Percentiles rank a stretch among this genome's conserved stretches.
Evolutionary conservation across 2,888 invertebrate genomes (phyloP).

Genomic region (Globia sparganii): DNA sequence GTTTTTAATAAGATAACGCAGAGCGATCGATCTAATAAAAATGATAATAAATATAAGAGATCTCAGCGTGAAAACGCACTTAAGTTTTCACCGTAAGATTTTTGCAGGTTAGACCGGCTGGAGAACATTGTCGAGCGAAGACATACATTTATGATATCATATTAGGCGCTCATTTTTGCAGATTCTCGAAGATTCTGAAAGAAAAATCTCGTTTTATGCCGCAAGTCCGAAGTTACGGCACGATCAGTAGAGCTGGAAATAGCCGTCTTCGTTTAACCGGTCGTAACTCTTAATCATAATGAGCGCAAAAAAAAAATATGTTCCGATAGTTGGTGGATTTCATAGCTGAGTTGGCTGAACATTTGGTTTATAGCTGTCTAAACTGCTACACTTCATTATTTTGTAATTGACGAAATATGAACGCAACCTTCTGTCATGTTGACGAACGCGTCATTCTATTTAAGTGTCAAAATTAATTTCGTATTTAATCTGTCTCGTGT

Average conservation of each 20-base stretch:
- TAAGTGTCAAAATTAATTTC: background rate
- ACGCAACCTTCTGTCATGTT: background rate
- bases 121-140: background rate
- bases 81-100: background rate
- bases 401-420: background rate
- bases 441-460: background rate
- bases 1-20: background rate
- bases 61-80: background rate
- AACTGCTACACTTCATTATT: background rate
- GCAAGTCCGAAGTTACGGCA: conserved; percentile 5
- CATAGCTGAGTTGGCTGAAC: conserved; percentile 4
- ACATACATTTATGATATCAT: background rate
- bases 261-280: conserved; percentile 10
- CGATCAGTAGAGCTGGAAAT: conserved; percentile 10
- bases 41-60: background rate
- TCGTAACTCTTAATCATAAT: conserved; percentile 35
- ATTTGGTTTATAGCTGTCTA: background rate
- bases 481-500: background rate
- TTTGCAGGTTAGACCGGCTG: background rate
- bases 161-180: background rate
- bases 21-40: background rate
- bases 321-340: conserved; percentile 6
- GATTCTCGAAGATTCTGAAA: conserved; percentile 16
- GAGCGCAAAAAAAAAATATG: conserved; percentile 38
- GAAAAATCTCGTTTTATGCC: conserved; percentile 22